Percentiles rank a stretch among this genome's conserved stretches.
Conservation (phyloP, 1,140 invertebrate species). For the Drosophila lacteicornis region DNA sequence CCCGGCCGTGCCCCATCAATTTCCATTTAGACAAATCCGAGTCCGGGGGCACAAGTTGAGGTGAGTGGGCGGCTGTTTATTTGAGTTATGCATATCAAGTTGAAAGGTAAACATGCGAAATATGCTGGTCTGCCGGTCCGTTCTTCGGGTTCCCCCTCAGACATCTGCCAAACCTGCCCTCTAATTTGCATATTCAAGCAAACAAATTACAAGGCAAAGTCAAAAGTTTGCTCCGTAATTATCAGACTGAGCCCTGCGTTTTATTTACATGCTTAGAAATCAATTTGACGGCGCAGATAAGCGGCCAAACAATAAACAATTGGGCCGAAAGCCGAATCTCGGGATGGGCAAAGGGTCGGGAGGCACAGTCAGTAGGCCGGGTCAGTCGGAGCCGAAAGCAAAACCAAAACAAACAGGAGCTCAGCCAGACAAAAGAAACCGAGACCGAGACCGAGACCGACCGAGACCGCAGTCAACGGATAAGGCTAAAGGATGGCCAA, state of each 20-base stretch:
- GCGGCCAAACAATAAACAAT: constrained; percentile 54
- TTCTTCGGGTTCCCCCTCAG: not conserved
- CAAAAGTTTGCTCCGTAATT: constrained; percentile 31
- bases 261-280: constrained; percentile 65
- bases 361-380: not conserved
- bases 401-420: constrained; percentile 32
- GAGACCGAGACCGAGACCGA: constrained; percentile 11
- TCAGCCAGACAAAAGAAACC: constrained; percentile 57
- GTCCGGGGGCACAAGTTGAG: not conserved
- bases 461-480: constrained; percentile 26
- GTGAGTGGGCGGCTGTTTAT: constrained; percentile 54
- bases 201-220: constrained; percentile 38
- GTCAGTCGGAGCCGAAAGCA: constrained; percentile 26
- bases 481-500: constrained; percentile 23
- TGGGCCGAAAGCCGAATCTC: not conserved
- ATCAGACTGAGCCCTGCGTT: constrained; percentile 18
- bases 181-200: constrained; percentile 46
- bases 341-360: not conserved
- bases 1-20: constrained; percentile 17
- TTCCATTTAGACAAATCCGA: constrained; percentile 42
- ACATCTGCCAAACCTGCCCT: constrained; percentile 33
- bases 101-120: constrained; percentile 69
- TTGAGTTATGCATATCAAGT: constrained; percentile 77
- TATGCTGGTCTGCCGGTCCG: constrained; percentile 14
- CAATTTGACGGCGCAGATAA: constrained; percentile 69